Evolutionary conservation across 2,888 invertebrate genomes (phyloP), one percentile per base, ranked within the genome.

Genomic region (Coremacera marginata): DNA sequence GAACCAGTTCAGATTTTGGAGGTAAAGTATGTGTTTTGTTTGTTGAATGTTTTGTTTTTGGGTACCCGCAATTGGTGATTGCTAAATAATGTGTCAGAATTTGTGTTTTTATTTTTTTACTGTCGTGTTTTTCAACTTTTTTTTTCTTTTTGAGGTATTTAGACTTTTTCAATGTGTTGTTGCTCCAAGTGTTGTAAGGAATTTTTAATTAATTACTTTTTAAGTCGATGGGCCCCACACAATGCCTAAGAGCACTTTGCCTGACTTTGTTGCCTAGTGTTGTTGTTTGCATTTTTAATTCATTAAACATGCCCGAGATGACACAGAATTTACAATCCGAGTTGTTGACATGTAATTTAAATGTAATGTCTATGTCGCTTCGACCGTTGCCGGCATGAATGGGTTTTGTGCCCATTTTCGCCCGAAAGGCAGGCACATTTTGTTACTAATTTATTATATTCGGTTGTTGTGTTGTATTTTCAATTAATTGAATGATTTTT

Each of bases 391-490:
- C 27, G 62, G 49, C 51, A 51, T 68, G 68, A 25, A 68, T 68
- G 68, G 68, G 34, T 34, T 68, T 19, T 51, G 68, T 68, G 68
- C 68, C 51, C 68, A 27, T 51, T 68, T 68, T 5, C 16, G 16
- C 49, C 16, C 25, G 14, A 51, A 52, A 77, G 71, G 75, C 63
- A 75, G 74, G 79, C 80, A 79, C 85, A 85, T 84, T 85, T 86
- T 84, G 82, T 82, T 84, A 82, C 84, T 86, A 84, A 86, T 86
- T 86, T 86, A 86, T 86, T 84, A 83, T 85, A 85, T 82, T 82
- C 82, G 83, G 84, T 84, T 80, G 80, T 78, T 82, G 85, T 82
- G 55, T 70, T 55, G 70, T 70, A 16, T 70, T 37, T 70, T 19
- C 31, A 74, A 67, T 67, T 74, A 74, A 65, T 27, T 73, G 51